Percentiles rank a stretch among this genome's conserved stretches.
These are phyloP conservation scores for Microcebus lehilahytsara DNA, from an alignment of 2,113 vertebrate genomes.

Conservation along the genomic window DNA sequence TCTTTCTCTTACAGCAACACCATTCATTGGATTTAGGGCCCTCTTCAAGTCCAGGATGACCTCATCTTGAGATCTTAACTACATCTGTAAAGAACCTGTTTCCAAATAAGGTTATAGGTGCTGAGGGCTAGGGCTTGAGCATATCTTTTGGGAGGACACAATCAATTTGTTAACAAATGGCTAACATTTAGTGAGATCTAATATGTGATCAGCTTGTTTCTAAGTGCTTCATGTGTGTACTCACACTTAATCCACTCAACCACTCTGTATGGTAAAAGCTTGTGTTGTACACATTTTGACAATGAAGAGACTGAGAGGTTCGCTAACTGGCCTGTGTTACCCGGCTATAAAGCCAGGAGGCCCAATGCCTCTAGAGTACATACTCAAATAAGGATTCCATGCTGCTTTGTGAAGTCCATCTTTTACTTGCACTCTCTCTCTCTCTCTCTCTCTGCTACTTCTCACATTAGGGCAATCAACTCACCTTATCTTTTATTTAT, in stretches of 20 bases:
- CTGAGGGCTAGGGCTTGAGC: neutral
- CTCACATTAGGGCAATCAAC: neutral
- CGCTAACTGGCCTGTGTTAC: neutral
- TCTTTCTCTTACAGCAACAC: neutral
- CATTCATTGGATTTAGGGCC: neutral
- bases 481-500: neutral
- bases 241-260: neutral
- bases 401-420: neutral
- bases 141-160: neutral
- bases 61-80: neutral
- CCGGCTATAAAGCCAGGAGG: neutral
- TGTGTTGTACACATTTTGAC: neutral
- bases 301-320: neutral
- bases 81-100: neutral
- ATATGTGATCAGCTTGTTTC: rapidly evolving
- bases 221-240: neutral
- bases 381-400: neutral
- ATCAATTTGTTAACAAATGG: neutral
- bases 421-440: neutral
- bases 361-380: neutral
- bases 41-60: neutral
- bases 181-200: neutral
- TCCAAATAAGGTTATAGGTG: neutral
- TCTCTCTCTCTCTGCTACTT: neutral
- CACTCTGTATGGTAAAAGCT: neutral